These are phyloP conservation scores for Arbacia lixula DNA, from an alignment of 53 echinoderm and acorn worm species.

Conservation along the genomic window DNA sequence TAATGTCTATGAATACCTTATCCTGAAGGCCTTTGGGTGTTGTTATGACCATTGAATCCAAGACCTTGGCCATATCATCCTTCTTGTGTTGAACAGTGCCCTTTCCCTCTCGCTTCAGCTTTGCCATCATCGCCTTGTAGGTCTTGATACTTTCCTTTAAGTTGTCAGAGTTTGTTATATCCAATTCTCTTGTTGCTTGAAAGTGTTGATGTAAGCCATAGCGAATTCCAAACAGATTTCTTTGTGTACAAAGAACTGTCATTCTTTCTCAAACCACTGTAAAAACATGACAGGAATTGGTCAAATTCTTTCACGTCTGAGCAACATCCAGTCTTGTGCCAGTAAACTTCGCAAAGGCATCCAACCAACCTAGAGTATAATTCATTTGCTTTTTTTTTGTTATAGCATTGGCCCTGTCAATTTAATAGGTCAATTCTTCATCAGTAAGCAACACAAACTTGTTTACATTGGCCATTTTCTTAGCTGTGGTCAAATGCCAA, in stretches of 20 bases:
- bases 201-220: conserved; percentile 15
- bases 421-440: too few relatives aligned
- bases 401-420: too few relatives aligned
- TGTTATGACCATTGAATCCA: conserved; percentile 19
- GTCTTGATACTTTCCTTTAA: conserved; percentile 21
- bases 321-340: too few relatives aligned
- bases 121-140: conserved; percentile 47
- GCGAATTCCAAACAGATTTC: background rate
- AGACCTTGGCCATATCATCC: conserved; percentile 44
- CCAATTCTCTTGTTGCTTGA: conserved; percentile 26
- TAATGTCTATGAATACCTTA: conserved; percentile 45
- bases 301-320: background rate
- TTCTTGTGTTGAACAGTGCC: conserved; percentile 44
- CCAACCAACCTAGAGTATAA: too few relatives aligned
- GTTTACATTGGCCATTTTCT: too few relatives aligned
- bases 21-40: conserved; percentile 11
- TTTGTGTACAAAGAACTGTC: background rate
- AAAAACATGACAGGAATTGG: background rate
- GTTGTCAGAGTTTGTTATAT: conserved; percentile 37
- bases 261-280: background rate
- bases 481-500: too few relatives aligned
- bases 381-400: too few relatives aligned
- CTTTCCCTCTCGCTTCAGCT: conserved; percentile 33
- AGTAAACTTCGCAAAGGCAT: too few relatives aligned
- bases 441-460: too few relatives aligned